Percentiles rank a stretch among this genome's conserved stretches.
Evolutionary conservation across 2,888 invertebrate genomes (phyloP).

Genomic region (Brenthis hecate): DNA sequence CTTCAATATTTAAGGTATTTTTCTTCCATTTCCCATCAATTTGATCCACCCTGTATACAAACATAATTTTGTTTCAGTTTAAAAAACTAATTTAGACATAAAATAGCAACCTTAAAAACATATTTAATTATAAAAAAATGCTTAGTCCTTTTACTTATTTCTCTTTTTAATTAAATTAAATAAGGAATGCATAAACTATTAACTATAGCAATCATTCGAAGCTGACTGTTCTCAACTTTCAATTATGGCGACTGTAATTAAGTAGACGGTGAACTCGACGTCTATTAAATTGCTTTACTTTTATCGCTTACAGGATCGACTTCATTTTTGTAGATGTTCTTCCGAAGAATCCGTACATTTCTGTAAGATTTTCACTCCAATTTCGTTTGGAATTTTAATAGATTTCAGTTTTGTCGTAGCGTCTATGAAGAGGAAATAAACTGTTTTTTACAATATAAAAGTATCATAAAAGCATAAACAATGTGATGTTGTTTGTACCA

Average conservation of each 20-base stretch:
- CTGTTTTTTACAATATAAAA: neutral
- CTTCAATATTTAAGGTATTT: too few relatives aligned
- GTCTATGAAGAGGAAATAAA: too few relatives aligned
- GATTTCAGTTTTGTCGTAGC: constrained; percentile 32
- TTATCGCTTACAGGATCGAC: constrained; percentile 61
- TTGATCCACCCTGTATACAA: too few relatives aligned
- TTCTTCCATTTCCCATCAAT: too few relatives aligned
- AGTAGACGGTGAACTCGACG: constrained; percentile 62
- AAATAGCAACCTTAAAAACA: too few relatives aligned
- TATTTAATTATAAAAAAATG: too few relatives aligned
- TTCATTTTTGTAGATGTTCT: constrained; percentile 61
- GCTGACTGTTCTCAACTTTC: constrained; percentile 56
- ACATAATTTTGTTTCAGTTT: too few relatives aligned
- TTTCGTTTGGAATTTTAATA: constrained; percentile 49
- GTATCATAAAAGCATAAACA: too few relatives aligned
- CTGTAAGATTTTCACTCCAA: constrained; percentile 44
- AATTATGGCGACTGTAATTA: constrained; percentile 73
- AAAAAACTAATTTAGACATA: too few relatives aligned
- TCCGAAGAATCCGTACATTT: constrained; percentile 37
- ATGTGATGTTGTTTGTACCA: too few relatives aligned
- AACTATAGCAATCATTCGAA: constrained; percentile 10
- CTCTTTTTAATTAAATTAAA: neutral
- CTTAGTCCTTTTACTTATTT: too few relatives aligned
- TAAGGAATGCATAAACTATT: neutral
- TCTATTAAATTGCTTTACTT: constrained; percentile 72